phyloP scores from a whole-genome alignment of 1,140 invertebrate genomes.

The Conus ventricosus region DNA sequence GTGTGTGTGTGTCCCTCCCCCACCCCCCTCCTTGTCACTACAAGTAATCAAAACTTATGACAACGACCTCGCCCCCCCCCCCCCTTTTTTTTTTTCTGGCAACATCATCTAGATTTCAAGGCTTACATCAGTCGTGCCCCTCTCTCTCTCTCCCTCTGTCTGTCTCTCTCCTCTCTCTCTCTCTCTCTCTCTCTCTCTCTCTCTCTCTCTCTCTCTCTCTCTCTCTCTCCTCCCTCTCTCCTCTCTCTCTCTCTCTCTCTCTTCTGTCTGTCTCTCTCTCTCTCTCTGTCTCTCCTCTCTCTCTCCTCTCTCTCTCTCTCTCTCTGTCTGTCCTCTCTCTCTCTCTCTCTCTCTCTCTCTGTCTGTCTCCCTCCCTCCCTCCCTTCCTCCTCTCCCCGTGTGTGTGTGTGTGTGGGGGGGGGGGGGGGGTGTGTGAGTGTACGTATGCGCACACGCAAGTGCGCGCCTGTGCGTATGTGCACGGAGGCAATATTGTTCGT shows the following conservation, averaged over 20 bases:
- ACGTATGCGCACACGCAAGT: too few species aligned
- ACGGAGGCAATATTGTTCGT: too few species aligned
- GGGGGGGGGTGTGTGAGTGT: too few species aligned
- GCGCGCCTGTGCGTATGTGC: too few species aligned
- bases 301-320: neutral
- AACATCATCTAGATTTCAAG: too few species aligned
- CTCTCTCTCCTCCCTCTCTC: neutral
- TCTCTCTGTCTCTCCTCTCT: neutral
- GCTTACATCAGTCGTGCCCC: neutral
- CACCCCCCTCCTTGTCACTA: too few species aligned
- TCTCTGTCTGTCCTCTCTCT: neutral
- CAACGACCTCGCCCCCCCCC: too few species aligned
- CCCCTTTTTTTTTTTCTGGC: too few species aligned
- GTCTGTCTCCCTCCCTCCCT: neutral
- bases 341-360: neutral
- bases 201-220: neutral
- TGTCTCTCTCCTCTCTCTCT: neutral
- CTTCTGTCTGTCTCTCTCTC: neutral
- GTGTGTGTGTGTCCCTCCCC: too few species aligned
- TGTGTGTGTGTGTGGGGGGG: too few species aligned
- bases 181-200: neutral
- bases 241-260: neutral
- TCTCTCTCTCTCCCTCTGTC: neutral
- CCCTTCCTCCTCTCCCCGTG: neutral
- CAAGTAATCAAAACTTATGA: too few species aligned